Evolutionary conservation across 2,888 invertebrate genomes (phyloP).

Genomic region (Druceiella hillmani): DNA sequence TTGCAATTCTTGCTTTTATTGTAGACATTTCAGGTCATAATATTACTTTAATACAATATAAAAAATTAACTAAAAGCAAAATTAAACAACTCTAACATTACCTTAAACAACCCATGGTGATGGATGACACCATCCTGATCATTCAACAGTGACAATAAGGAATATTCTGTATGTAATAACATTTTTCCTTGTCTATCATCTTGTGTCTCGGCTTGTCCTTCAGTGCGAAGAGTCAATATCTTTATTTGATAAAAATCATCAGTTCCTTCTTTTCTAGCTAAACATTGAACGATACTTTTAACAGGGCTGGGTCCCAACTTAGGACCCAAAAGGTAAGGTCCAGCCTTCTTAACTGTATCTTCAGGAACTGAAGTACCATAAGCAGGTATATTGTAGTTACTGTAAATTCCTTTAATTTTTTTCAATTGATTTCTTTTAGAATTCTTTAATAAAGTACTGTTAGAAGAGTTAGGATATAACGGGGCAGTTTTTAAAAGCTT

Average conservation of each 20-base stretch:
- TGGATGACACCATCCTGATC: constrained; percentile 69
- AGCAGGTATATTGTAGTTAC: constrained; percentile 40
- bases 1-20: no score
- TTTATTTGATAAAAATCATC: constrained; percentile 68
- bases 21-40: no score
- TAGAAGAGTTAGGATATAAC: no score
- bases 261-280: constrained; percentile 64
- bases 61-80: constrained; percentile 1
- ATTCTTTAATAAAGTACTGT: no score
- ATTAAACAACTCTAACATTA: no score
- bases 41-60: no score
- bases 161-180: constrained; percentile 71
- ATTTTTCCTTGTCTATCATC: constrained; percentile 75
- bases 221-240: constrained; percentile 51
- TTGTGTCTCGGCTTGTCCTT: constrained; percentile 57
- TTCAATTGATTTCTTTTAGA: no score
- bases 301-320: constrained; percentile 68
- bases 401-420: constrained; percentile 31
- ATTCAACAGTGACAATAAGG: constrained; percentile 61
- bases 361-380: constrained; percentile 50
- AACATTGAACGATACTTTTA: constrained; percentile 69
- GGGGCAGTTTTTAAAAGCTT: constrained; percentile 35
- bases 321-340: constrained; percentile 65
- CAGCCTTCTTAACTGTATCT: constrained; percentile 55
- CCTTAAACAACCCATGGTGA: constrained; percentile 72